Evolutionary conservation across 2,888 invertebrate species (phyloP), one percentile per base, ranked within the genome.

Genomic region (Tromatobia lineatoria): DNA sequence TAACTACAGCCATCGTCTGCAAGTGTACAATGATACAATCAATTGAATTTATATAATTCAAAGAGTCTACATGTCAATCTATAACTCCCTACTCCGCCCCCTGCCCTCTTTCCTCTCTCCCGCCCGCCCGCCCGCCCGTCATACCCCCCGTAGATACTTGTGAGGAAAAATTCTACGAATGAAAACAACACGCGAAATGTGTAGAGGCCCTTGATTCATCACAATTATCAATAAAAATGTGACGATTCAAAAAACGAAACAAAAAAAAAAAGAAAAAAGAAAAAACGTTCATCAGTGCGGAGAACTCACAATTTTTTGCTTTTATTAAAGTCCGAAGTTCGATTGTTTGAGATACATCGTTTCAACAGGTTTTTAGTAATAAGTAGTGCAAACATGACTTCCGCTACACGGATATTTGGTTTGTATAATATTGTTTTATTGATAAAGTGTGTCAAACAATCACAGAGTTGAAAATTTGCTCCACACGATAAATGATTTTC

Each of bases 1-100:
- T 42, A 73, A 64, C 38, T 69, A 83, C 50, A 85, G 42, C 80
- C 85, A 87, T 86, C 82, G 80, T 87, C 85, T 85, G 83, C 86
- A 82, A 87, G 83, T 89, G 86, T 87, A 86, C 85, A 86, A 88
- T 88, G 87, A 88, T 88, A 88, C 88, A 89, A 90, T 89, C 89
- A 90, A 88, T 83, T 87, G 87, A 90, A 88, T 88, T 88, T 86
- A 85, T 86, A 86, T 85, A 85, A 86, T 82, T 87, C 86, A 84
- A 86, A 86, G 75, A 83, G 75, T 86, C 86, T 88, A 88, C 87
- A 88, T 85, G 90, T 90, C 88, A 89, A 89, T 88, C 88, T 87
- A 87, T 80, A 83, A 82, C 85, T 83, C 47, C 25, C 66, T 59
- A 29, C 47, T 20, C 66, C 66, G 52, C 38, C 50, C 61, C 2